phyloP scores from a whole-genome alignment of 2,113 vertebrate species.

The Emydocephalus ijimae region DNA sequence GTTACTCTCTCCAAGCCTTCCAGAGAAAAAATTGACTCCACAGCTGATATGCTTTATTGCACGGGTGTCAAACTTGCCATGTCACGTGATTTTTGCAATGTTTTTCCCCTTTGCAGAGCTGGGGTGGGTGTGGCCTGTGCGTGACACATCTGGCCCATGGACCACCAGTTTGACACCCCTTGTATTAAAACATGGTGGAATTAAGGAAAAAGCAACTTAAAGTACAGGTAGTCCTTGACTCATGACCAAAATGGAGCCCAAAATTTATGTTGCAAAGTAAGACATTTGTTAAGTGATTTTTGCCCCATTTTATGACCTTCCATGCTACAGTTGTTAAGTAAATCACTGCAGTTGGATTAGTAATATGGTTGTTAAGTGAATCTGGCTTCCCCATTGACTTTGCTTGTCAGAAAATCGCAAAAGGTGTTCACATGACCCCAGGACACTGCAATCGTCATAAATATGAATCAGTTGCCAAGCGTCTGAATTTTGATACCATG shows the following conservation, averaged over 20 bases:
- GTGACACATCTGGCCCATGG: too few species aligned
- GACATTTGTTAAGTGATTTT: neutral
- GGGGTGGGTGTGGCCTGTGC: too few species aligned
- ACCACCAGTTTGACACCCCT: too few species aligned
- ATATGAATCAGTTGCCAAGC: too few species aligned
- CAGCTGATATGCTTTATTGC: neutral
- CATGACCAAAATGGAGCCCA: neutral
- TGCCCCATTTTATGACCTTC: neutral
- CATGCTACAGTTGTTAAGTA: neutral
- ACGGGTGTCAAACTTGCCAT: neutral
- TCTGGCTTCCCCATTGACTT: too few species aligned
- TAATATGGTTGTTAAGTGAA: neutral
- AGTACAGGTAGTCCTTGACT: neutral
- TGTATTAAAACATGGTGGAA: neutral
- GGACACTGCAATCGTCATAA: too few species aligned
- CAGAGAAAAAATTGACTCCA: neutral
- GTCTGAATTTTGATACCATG: too few species aligned
- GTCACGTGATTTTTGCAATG: too few species aligned
- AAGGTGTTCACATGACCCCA: too few species aligned
- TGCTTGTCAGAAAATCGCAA: too few species aligned
- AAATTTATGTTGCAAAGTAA: neutral
- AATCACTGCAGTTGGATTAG: neutral
- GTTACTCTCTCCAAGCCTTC: neutral
- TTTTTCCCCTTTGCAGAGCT: too few species aligned
- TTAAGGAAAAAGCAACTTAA: neutral